Evolutionary conservation across 2,113 vertebrate species (phyloP).

Genomic region (Sorex fumeus): DNA sequence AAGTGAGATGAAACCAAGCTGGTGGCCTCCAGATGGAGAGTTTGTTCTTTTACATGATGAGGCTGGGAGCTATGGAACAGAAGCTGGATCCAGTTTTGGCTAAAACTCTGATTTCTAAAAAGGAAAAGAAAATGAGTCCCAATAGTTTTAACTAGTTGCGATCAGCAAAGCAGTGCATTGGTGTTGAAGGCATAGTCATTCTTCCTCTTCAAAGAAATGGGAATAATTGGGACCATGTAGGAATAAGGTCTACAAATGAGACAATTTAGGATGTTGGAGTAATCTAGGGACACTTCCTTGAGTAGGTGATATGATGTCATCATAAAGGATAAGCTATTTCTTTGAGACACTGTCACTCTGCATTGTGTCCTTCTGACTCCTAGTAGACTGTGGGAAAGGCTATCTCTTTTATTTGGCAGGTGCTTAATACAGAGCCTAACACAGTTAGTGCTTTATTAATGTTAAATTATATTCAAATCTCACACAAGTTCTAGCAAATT

Average conservation of each 20-base stretch:
- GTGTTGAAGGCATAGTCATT: not conserved
- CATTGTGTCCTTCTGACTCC: not conserved
- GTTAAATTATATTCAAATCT: not conserved
- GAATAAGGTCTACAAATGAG: not conserved
- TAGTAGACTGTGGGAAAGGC: not conserved
- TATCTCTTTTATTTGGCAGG: not conserved
- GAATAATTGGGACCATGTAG: not conserved
- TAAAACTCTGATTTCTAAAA: not conserved
- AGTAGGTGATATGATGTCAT: not conserved
- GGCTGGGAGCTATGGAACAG: not conserved
- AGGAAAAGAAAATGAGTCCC: not conserved
- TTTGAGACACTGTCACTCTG: not conserved
- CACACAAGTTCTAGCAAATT: not conserved
- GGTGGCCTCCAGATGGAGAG: not conserved
- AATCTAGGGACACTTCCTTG: slow-evolving; percentile 22
- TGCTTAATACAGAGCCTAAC: not conserved
- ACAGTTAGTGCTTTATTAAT: not conserved
- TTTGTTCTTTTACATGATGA: not conserved
- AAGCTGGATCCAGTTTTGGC: not conserved
- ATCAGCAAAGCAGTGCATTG: not conserved
- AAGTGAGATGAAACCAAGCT: not conserved
- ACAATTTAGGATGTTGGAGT: not conserved
- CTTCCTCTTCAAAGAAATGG: not conserved
- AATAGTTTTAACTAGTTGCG: not conserved
- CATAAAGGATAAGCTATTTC: not conserved